Percentiles rank a stretch among this genome's conserved stretches.
Evolutionary conservation across 2,888 invertebrate species (phyloP).

Genomic region (Drosophila maculinotata): DNA sequence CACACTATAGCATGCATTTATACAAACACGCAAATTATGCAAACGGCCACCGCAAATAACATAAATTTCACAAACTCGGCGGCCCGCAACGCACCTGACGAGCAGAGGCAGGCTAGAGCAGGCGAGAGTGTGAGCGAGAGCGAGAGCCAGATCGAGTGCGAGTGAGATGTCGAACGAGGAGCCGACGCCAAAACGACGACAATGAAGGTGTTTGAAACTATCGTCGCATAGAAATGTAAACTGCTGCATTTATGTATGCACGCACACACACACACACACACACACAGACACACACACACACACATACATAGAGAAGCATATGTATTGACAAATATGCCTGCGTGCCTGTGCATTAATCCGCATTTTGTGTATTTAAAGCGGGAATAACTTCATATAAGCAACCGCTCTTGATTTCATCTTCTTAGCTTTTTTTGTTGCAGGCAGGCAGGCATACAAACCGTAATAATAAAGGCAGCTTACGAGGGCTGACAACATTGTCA

Average conservation of each 20-base stretch:
- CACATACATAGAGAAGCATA: no score
- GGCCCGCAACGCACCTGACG: constrained; percentile 74
- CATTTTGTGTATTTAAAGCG: constrained; percentile 60
- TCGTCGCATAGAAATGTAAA: constrained; percentile 72
- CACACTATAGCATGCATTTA: constrained; percentile 46
- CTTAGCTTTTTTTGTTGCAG: constrained; percentile 31
- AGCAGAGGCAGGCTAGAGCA: constrained; percentile 12
- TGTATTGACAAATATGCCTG: constrained; percentile 42
- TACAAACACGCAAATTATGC: constrained; percentile 79
- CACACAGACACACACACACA: not conserved
- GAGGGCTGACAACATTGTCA: constrained; percentile 76
- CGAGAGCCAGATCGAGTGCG: not conserved
- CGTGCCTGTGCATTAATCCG: constrained; percentile 55
- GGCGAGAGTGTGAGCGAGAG: constrained; percentile 4
- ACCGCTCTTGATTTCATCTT: constrained; percentile 73
- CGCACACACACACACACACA: constrained; percentile 1
- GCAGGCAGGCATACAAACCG: constrained; percentile 29
- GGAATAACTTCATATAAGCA: constrained; percentile 71
- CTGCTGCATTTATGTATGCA: constrained; percentile 52
- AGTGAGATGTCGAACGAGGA: constrained; percentile 15
- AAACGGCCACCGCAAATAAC: constrained; percentile 79
- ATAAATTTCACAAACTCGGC: constrained; percentile 76
- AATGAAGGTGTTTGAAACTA: constrained; percentile 66
- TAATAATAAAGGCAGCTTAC: constrained; percentile 77
- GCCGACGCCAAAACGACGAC: constrained; percentile 38